phyloP scores from a whole-genome alignment of 2,797 vertebrate genomes.

The Sternotherus odoratus region DNA sequence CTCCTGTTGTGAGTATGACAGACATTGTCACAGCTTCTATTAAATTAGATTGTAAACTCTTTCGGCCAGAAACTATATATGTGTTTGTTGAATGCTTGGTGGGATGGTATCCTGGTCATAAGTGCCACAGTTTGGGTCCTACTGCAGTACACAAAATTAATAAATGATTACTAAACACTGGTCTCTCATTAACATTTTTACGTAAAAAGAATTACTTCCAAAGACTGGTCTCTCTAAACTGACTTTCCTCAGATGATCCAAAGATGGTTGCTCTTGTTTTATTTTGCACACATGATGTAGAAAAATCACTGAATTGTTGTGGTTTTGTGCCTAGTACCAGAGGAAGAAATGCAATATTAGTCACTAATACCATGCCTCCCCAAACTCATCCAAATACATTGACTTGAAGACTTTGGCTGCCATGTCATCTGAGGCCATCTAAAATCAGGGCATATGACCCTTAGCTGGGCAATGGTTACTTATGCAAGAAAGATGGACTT shows the following conservation, averaged over 20 bases:
- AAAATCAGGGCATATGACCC: not conserved
- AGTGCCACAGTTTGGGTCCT: not conserved
- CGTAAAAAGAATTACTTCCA: not conserved
- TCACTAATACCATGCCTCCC: fast-evolving
- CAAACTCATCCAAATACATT: not conserved
- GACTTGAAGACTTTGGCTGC: not conserved
- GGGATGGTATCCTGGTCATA: not conserved
- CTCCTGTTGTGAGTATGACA: too few species aligned
- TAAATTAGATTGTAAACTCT: too few species aligned
- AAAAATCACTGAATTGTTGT: not conserved
- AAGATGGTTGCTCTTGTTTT: not conserved
- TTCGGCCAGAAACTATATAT: not conserved
- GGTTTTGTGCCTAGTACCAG: fast-evolving
- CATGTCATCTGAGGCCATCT: not conserved
- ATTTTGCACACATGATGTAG: not conserved
- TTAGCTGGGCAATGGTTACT: not conserved
- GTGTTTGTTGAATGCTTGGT: not conserved
- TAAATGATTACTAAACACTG: not conserved
- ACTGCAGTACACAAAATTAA: not conserved
- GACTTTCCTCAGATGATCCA: not conserved
- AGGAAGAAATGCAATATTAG: not conserved
- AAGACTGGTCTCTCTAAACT: not conserved
- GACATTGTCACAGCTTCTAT: not conserved
- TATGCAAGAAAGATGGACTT: not conserved
- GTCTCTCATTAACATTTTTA: not conserved